Conservation (phyloP, 2,888 invertebrate species). For the Caenorhabditis becei region DNA sequence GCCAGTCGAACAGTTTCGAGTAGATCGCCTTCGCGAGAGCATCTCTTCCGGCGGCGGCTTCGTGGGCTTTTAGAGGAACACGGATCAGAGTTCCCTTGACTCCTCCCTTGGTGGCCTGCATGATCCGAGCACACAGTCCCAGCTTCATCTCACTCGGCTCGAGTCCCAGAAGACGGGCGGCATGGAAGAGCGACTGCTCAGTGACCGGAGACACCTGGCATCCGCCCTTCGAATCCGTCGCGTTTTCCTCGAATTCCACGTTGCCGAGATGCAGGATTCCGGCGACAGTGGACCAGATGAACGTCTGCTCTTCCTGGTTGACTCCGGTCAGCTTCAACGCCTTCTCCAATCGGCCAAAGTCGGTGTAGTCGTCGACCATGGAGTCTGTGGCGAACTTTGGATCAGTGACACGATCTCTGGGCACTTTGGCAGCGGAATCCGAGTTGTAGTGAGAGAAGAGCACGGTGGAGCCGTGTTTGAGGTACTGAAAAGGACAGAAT, state of each 20-base stretch:
- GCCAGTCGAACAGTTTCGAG: constrained; percentile 94
- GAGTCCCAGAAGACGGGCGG: constrained; percentile 87
- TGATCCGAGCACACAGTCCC: constrained; percentile 92
- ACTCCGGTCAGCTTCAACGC: constrained; percentile 89
- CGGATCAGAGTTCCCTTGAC: constrained; percentile 95
- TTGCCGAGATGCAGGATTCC: constrained; percentile 94
- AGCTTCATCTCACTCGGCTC: constrained; percentile 89
- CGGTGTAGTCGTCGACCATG: constrained; percentile 92
- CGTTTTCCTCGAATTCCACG: constrained; percentile 94
- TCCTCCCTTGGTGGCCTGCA: constrained; percentile 94
- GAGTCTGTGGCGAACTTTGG: constrained; percentile 87
- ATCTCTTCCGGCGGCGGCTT: constrained; percentile 94
- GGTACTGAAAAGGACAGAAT: constrained; percentile 69
- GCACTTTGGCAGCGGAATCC: too few relatives aligned
- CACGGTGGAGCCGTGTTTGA: constrained; percentile 69
- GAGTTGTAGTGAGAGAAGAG: constrained; percentile 62
- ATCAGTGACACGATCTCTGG: constrained; percentile 26
- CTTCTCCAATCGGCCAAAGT: constrained; percentile 90
- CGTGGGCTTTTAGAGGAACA: constrained; percentile 95
- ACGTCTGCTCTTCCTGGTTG: constrained; percentile 83
- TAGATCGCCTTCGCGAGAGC: constrained; percentile 97
- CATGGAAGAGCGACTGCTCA: constrained; percentile 87
- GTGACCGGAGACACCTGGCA: constrained; percentile 83
- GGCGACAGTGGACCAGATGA: constrained; percentile 63
- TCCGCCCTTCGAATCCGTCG: constrained; percentile 87